Conservation (phyloP, 2,797 vertebrate genomes). For the Rhabdophis nuchalis region DNA sequence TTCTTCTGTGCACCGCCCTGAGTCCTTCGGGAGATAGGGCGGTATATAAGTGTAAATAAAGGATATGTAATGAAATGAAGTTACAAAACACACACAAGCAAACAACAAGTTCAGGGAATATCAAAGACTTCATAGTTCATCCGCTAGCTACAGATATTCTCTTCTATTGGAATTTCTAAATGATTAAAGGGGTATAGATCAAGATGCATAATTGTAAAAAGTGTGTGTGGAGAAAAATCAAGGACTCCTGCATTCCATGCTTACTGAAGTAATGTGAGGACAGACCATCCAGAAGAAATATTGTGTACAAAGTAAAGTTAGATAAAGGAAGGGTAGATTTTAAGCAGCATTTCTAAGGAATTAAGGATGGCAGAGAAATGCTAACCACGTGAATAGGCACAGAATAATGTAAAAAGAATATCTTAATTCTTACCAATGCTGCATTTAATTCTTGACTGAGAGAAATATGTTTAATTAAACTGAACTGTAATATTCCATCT, state of each 20-base stretch:
- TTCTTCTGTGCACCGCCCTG: too few species aligned
- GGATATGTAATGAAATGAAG: too few species aligned
- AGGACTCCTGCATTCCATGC: background rate
- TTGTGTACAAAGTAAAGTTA: background rate
- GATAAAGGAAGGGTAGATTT: background rate
- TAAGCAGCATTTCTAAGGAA: background rate
- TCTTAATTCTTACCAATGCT: background rate
- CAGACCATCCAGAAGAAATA: background rate
- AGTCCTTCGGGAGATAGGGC: too few species aligned
- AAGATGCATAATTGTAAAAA: background rate
- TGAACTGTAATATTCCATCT: background rate
- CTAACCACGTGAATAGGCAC: background rate
- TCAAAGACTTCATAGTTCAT: background rate
- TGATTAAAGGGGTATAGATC: background rate
- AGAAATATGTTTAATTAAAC: background rate
- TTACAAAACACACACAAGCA: background rate
- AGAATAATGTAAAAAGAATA: background rate
- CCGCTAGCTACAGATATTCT: background rate
- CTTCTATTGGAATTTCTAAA: background rate
- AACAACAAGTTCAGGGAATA: background rate
- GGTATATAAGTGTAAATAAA: too few species aligned
- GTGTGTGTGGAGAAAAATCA: background rate
- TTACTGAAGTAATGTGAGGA: background rate
- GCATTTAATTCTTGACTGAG: background rate
- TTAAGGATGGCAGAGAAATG: background rate